A percentile compares a stretch with the other conserved stretches of the same genome.
Evolutionary conservation across 1,140 invertebrate genomes (phyloP).

Genomic region (Drosophila miranda): DNA sequence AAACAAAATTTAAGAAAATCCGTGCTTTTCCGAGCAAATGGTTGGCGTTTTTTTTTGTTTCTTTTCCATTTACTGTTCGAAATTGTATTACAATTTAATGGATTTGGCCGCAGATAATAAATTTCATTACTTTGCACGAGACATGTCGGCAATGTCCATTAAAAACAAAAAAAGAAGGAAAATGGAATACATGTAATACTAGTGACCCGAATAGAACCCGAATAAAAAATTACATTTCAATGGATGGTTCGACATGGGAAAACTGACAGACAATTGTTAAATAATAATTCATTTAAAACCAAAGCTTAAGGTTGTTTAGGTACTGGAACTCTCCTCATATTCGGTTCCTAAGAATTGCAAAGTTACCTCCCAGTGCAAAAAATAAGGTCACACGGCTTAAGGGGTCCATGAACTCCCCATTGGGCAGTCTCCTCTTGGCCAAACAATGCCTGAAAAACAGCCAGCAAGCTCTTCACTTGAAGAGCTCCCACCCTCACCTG

Average conservation of each 20-base stretch:
- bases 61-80: constrained; percentile 9
- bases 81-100: constrained; percentile 43
- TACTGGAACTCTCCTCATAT: no score
- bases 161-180: constrained; percentile 8
- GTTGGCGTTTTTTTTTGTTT: constrained; percentile 18
- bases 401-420: no score
- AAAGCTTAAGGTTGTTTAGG: no score
- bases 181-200: constrained; percentile 3
- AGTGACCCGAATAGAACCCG: no score
- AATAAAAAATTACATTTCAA: no score
- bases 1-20: neutral
- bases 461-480: constrained; percentile 27
- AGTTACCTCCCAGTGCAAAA: neutral
- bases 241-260: no score
- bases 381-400: constrained; percentile 30
- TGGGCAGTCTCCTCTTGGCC: constrained; percentile 3
- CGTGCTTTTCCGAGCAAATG: neutral
- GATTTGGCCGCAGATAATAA: constrained; percentile 47
- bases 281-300: no score
- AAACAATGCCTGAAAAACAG: constrained; percentile 41
- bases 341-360: neutral
- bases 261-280: no score
- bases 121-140: constrained; percentile 37
- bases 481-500: constrained; percentile 1
- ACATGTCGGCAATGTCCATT: neutral